Conservation (phyloP, 2,113 vertebrate genomes). For the Chunga burmeisteri region DNA sequence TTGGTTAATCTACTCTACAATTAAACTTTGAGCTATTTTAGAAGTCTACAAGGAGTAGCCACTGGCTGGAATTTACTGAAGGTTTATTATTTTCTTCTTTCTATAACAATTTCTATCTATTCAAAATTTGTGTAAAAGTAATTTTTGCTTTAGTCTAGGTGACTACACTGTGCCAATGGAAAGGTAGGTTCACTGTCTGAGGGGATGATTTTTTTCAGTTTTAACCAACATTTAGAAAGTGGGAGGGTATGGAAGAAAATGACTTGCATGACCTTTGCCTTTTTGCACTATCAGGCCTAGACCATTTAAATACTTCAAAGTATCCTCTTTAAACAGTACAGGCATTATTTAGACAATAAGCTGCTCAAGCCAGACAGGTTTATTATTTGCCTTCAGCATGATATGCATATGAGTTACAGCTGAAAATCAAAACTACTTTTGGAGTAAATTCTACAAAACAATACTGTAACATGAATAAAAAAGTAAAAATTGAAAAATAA, state of each 20-base stretch:
- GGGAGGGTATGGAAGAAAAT: neutral
- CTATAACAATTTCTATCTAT: neutral
- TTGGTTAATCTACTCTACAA: neutral
- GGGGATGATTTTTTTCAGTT: neutral
- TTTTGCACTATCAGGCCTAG: neutral
- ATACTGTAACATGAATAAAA: neutral
- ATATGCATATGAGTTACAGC: neutral
- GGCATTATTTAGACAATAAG: constrained; percentile 54
- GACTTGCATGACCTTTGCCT: constrained; percentile 27
- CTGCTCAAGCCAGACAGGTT: constrained; percentile 16
- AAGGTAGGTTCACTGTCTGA: neutral
- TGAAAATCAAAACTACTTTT: neutral
- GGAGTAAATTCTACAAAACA: neutral
- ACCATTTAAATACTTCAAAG: constrained; percentile 35
- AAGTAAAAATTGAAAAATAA: neutral
- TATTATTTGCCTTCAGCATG: constrained; percentile 18
- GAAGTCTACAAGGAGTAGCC: neutral
- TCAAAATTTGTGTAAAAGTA: neutral
- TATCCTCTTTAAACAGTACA: constrained; percentile 44
- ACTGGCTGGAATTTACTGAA: neutral
- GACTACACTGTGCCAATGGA: neutral
- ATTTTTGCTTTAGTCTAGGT: neutral
- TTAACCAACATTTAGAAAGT: neutral
- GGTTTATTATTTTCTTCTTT: neutral
- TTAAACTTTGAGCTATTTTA: neutral